Evolutionary conservation across 1,140 invertebrate genomes (phyloP), one percentile per base, ranked within the genome.

Genomic region (Argopecten irradians): DNA sequence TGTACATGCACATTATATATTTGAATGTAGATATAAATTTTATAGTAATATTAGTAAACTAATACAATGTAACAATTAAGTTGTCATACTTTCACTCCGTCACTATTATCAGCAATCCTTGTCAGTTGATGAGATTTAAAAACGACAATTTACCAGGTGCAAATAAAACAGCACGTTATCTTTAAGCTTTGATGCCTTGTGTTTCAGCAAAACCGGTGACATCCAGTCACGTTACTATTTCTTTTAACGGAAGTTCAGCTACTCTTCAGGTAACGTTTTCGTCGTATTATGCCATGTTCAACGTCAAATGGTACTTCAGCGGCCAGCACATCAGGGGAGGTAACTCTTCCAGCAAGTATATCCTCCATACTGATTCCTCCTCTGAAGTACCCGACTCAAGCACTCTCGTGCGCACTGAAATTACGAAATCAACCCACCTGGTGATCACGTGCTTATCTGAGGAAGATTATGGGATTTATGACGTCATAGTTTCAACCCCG

Each of bases 391-490:
- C 9, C 19, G 43, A 46, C 43, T n/a, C 22, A 5, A 71, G 11
- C n/a, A 22, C n/a, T 28, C 0, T 71, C 22, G 55, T 28, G 11
- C 55, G 3, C 5, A 71, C 8, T 28, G 22, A 71, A 16, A 5
- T 16, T n/a, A 28, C 55, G 1, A 16, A 28, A 3, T 71, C 55
- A 1, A 28, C 55, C 55, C 5, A 7, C 22, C n/a, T 71, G n/a
- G 28, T 11, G 5, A n/a, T 71, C 5, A 71, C 22, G 22, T 71
- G 22, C 28, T 3, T 28, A 71, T 71, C 55, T 28, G 55, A n/a
- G n/a, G 55, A n/a, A n/a, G 55, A 71, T 71, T 71, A 71, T 71
- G 55, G 55, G 55, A 71, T 28, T 8, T 71, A 71, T 71, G 55
- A 71, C 22, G 22, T 71, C 22, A 11, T 71, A 0, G 55, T 71